Percentiles rank a stretch among this genome's conserved stretches.
Evolutionary conservation across 2,888 invertebrate species (phyloP).

Genomic region (Diplazon laetatorius): DNA sequence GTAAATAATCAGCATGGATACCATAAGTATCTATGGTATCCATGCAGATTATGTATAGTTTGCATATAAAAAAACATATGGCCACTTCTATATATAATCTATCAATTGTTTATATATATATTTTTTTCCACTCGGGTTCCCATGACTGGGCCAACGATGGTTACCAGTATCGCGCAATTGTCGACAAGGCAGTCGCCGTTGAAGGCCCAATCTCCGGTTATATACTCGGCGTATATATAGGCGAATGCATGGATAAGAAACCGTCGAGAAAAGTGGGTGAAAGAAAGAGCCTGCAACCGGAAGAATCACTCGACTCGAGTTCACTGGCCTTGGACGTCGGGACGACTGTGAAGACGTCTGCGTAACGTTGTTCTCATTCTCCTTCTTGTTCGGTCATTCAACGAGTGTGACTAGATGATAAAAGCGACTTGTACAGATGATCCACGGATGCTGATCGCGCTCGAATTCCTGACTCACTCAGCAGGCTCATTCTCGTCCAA

Average conservation of each 20-base stretch:
- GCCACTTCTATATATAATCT: too few species aligned
- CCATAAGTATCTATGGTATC: too few species aligned
- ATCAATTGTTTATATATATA: too few species aligned
- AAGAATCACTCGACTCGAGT: constrained; percentile 50
- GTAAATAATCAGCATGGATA: too few species aligned
- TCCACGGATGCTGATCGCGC: neutral
- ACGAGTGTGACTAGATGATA: constrained; percentile 26
- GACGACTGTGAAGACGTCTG: constrained; percentile 27
- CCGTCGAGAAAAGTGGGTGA: constrained; percentile 37
- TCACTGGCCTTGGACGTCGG: constrained; percentile 38
- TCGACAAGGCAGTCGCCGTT: too few species aligned
- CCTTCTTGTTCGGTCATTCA: constrained; percentile 5
- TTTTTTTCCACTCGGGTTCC: too few species aligned
- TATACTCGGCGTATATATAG: neutral
- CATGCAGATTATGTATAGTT: too few species aligned
- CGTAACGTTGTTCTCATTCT: constrained; percentile 28
- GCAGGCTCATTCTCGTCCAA: neutral
- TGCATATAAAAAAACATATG: too few species aligned
- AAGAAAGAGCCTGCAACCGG: constrained; percentile 56
- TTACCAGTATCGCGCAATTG: too few species aligned
- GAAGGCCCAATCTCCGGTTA: too few species aligned
- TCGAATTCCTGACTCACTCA: constrained; percentile 4
- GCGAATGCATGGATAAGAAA: too few species aligned
- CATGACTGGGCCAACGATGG: too few species aligned
- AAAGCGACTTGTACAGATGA: constrained; percentile 15